These are phyloP conservation scores for Zeugodacus cucurbitae DNA, from an alignment of 1,140 invertebrate genomes.

Conservation along the genomic window DNA sequence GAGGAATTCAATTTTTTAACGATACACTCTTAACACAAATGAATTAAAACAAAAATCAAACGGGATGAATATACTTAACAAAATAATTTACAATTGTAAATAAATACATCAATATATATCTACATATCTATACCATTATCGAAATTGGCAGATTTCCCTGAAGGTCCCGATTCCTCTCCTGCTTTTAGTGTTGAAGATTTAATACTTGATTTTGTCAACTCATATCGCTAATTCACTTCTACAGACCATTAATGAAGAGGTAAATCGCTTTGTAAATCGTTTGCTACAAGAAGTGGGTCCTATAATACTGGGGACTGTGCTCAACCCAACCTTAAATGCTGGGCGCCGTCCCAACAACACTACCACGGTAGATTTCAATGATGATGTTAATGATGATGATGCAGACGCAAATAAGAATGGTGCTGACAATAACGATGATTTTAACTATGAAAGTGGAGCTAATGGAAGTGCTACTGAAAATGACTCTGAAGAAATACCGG, in stretches of 20 bases:
- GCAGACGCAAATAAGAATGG: neutral
- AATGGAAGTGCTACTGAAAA: neutral
- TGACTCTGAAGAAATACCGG: neutral
- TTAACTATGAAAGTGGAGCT: neutral
- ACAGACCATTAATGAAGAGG: conserved; percentile 63
- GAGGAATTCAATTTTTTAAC: no score
- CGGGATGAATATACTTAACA: no score
- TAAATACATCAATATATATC: no score
- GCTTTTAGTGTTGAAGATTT: neutral
- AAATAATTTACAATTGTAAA: no score
- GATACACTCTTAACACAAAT: no score
- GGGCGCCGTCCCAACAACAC: neutral
- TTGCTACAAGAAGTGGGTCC: conserved; percentile 60
- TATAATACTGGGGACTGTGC: conserved; percentile 55
- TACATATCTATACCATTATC: no score
- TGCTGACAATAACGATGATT: neutral
- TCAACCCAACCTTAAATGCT: conserved; percentile 54
- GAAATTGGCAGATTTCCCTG: neutral
- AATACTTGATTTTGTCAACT: neutral
- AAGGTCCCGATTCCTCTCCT: neutral
- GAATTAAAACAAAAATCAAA: no score
- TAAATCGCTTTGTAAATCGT: conserved; percentile 63
- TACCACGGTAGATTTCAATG: neutral
- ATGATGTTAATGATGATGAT: conserved; percentile 39
- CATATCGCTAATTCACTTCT: neutral